Evolutionary conservation across 2,888 invertebrate species (phyloP), one percentile per base, ranked within the genome.

Genomic region (Podotricha telesiphe): DNA sequence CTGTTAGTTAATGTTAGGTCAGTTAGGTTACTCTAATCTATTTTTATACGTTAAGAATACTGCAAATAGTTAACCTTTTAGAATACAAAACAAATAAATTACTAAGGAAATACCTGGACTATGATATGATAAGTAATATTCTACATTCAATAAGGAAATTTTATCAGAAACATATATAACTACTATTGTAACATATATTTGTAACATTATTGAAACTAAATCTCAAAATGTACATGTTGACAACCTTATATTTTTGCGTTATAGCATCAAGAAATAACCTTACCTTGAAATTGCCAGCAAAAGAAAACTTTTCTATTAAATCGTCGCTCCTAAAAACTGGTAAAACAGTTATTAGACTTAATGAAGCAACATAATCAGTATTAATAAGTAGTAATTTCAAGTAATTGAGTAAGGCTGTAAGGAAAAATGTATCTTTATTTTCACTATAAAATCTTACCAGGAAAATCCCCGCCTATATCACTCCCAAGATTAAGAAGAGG

Each of bases 401-500:
- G 6, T 34, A 22, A 45, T 45, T 4, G 17, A 17, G n/a, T 28
- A n/a, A n/a, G 5, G 11, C 22, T 22, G n/a, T n/a, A 20, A 59
- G 42, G 20, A 8, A 42, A 45, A n/a, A 42, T 59, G 15, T 42
- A 59, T 59, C 22, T 20, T 45, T 45, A 59, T 45, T 28, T 59
- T 13, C n/a, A 0, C 11, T 22, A 1, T 6, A 28, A 17, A 45
- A 13, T 28, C 45, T 59, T n/a, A 45, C 22, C 11, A 45, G 28
- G 59, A 28, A 45, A 59, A 59, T 45, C 11, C 28, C 45, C n/a
- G 55, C 6, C 45, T 22, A 28, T 45, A 15, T 45, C 45, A 6
- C 28, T 59, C 11, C n/a, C 22, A 28, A 59, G 59, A 59, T 59
- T 59, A 59, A 59, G 42, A 28, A 10, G 22, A 45, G 42, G 42